Percentiles rank a stretch among this genome's conserved stretches.
These are phyloP conservation scores for Orbicella faveolata DNA, from an alignment of 64 coral and sea anemone genomes.

Conservation along the genomic window DNA sequence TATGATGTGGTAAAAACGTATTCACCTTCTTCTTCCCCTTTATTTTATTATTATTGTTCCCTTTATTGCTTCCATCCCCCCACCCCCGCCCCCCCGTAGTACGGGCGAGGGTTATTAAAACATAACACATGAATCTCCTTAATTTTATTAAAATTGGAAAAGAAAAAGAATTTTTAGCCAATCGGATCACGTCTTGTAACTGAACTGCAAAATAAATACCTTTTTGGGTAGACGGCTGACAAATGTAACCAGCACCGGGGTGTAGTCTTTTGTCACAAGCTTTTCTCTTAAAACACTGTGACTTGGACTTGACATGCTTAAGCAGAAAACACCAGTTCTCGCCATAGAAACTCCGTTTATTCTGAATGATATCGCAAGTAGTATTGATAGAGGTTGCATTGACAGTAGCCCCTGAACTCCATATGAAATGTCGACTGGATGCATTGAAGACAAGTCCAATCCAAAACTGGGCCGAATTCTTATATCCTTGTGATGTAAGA, in stretches of 20 bases:
- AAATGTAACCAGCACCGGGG: background rate
- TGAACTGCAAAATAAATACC: background rate
- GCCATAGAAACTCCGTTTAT: background rate
- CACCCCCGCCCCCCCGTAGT: no score
- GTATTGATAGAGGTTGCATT: background rate
- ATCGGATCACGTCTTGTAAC: background rate
- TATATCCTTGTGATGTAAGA: background rate
- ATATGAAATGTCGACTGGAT: background rate
- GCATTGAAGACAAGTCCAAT: background rate
- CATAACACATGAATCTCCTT: no score
- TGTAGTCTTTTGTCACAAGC: background rate
- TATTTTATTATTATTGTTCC: no score
- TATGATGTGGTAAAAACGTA: no score
- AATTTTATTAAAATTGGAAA: no score
- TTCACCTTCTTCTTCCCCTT: no score
- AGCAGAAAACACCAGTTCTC: background rate
- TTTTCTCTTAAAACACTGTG: background rate
- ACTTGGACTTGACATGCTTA: background rate
- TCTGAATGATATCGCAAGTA: background rate
- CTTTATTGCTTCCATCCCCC: no score
- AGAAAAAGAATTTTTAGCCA: no score
- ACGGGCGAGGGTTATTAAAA: no score
- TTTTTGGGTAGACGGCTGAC: background rate
- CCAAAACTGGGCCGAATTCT: background rate
- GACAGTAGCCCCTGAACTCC: conserved; percentile 15